A percentile compares a stretch with the other conserved stretches of the same genome.
Conservation (phyloP, 2,888 invertebrate genomes). For the Macaria liturata region DNA sequence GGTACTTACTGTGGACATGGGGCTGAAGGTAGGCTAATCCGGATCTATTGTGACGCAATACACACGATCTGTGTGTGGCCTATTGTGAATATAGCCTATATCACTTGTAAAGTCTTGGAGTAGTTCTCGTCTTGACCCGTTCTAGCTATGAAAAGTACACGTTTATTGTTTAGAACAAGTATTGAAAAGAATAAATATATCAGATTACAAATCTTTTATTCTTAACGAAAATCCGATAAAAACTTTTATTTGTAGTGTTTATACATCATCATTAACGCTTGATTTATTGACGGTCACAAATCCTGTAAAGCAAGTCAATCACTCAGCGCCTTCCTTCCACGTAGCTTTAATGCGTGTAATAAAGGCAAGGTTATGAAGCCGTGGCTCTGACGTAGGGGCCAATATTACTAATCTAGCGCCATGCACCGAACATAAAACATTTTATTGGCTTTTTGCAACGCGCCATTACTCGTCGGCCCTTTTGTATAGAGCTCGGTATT, state of each 20-base stretch:
- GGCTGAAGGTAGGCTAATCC: background rate
- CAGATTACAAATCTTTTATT: no score
- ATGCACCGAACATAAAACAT: slow-evolving; percentile 54
- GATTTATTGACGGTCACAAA: no score
- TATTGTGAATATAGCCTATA: background rate
- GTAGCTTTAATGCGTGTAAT: slow-evolving; percentile 36
- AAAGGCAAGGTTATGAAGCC: slow-evolving; percentile 29
- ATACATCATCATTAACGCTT: no score
- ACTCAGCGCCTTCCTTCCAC: background rate
- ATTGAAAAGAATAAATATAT: no score
- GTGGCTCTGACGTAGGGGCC: slow-evolving; percentile 34
- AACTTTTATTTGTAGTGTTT: no score
- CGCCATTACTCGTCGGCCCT: slow-evolving; percentile 43
- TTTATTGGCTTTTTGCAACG: slow-evolving; percentile 60
- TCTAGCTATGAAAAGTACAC: no score
- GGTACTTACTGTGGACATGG: background rate
- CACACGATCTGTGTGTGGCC: background rate
- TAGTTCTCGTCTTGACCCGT: no score
- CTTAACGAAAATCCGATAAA: no score
- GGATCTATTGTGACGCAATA: background rate
- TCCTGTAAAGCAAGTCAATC: no score
- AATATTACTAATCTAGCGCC: slow-evolving; percentile 50
- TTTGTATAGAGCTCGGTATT: slow-evolving; percentile 38
- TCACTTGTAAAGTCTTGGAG: no score
- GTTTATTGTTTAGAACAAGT: no score